Evolutionary conservation across 2,797 vertebrate species (phyloP), one percentile per base, ranked within the genome.

Genomic region (Cyprinodon diabolis): DNA sequence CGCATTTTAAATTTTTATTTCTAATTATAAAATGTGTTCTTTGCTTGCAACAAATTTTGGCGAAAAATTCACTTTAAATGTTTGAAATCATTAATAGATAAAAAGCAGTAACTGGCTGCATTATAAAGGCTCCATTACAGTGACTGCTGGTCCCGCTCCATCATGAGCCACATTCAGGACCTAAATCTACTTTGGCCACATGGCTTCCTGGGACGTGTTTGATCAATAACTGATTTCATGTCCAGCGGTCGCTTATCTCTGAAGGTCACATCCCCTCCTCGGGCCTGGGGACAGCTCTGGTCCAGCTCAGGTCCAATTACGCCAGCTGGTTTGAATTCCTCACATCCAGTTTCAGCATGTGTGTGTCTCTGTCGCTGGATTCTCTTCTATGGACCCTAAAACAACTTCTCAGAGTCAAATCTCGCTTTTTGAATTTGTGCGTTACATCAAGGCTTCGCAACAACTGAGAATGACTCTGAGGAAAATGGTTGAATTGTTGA

Each of bases 261-360:
- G 62, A 47, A 13, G 68, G 56, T 72, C 66, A 47, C 76, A 86
- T 81, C 72, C 40, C 55, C 13, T 85, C 82, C 79, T 84, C 47
- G 0, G 81, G 82, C 73, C 68, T 48, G 12, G 71, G 74, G 48
- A 58, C 66, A 52, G 83, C 72, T 88, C 86, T 90, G 90, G 60
- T 83, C 66, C 84, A 68, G 15, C 78, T 90, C 88, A 37, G 56
- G 69, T 68, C 79, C 76, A 30, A 70, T 72, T n/a, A 56, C 49
- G 48, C 65, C 74, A 68, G 81, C 75, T 80, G 57, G 25, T 30
- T 72, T 73, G 76, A 48, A 82, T 40, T 73, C 70, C 82, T 85
- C 74, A 69, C 73, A 71, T 84, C 69, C 77, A 78, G 66, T 87
- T 57, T 66, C 35, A 62, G 72, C 69, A 78, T 54, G 11, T 30